Base-by-base conservation (phyloP, 1,140 invertebrate genomes). In the Cyclargus thomasi region DNA sequence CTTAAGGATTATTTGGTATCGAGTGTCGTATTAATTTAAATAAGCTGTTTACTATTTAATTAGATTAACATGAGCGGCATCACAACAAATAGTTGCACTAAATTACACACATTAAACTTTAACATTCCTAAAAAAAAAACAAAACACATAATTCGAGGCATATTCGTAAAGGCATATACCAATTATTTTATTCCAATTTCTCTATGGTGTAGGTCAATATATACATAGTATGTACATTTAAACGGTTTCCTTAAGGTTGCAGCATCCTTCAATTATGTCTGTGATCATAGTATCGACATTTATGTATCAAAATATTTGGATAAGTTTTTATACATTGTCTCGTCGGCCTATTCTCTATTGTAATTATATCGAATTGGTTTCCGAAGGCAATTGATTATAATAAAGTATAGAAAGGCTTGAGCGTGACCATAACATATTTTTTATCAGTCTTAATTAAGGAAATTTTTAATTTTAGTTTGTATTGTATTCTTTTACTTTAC, bases 281-380 rank as follows among this genome's bases (percentile, higher is more conserved):
- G 11, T 47, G 39, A 47, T 47, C 39, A 11, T 47, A 47, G 39
- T 47, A 47, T 47, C 14, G 39, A 59, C 55, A 59, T 20, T 55
- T 55, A 20, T 7, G 18, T 21, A 59, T 20, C 55, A 20, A 59
- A 59, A 59, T 59, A 59, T 59, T 59, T 59, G 55, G 18, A 59
- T 59, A 59, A 20, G 5, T 59, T 59, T 21, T 20, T 20, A 20
- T 20, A 59, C 18, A 55, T 59, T 20, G 18, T 20, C 18, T 59
- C 1, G 18, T 59, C 11, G 18, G 18, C 8, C 10, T n/a, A 20
- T 55, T 55, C 20, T 59, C 1, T 59, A 20, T 59, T 59, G 55
- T 59, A 20, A 20, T 59, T 59, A 11, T 21, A 59, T 59, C 18
- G 20, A 20, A 20, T 20, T 17, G 6, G 53, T 55, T 55, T 17